Percentiles rank a stretch among this genome's conserved stretches.
phyloP scores from a whole-genome alignment of 2,888 invertebrate genomes.

The Napeogenes inachia region DNA sequence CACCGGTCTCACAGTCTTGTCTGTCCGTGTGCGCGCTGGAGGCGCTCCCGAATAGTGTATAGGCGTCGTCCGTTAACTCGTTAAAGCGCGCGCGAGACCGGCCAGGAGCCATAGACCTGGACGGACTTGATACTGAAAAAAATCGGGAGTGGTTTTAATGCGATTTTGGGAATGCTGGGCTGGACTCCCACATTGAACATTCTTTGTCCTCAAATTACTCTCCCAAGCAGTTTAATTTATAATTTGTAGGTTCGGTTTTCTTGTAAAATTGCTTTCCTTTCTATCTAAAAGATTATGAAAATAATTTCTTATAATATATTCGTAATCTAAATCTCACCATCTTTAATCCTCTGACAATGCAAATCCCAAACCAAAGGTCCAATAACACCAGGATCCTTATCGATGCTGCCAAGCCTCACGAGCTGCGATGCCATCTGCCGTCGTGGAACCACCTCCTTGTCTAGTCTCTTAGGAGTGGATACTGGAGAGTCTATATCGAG shows the following conservation, averaged over 20 bases:
- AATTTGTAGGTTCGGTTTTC: no score
- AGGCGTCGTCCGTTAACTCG: slow-evolving; percentile 87
- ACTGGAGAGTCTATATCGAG: slow-evolving; percentile 77
- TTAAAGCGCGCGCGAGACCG: slow-evolving; percentile 84
- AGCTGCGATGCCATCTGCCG: slow-evolving; percentile 72
- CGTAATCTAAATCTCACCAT: slow-evolving; percentile 50
- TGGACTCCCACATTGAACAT: no score
- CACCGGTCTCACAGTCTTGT: slow-evolving; percentile 38
- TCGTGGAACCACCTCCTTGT: slow-evolving; percentile 53
- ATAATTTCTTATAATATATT: background rate
- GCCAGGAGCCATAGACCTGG: slow-evolving; percentile 39
- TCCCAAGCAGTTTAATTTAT: background rate
- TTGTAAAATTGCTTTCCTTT: no score
- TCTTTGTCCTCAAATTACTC: background rate
- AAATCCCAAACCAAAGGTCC: slow-evolving; percentile 91
- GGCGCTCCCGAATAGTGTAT: slow-evolving; percentile 84
- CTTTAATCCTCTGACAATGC: slow-evolving; percentile 82
- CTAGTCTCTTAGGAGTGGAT: slow-evolving; percentile 43
- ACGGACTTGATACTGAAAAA: slow-evolving; percentile 51
- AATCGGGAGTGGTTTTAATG: no score
- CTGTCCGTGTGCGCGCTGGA: slow-evolving; percentile 68
- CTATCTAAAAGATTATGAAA: background rate
- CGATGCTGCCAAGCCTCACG: slow-evolving; percentile 83
- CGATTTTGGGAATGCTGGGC: no score
- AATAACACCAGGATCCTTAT: slow-evolving; percentile 88